phyloP scores from a whole-genome alignment of 2,888 invertebrate species.

The Pristionchus exspectatus region DNA sequence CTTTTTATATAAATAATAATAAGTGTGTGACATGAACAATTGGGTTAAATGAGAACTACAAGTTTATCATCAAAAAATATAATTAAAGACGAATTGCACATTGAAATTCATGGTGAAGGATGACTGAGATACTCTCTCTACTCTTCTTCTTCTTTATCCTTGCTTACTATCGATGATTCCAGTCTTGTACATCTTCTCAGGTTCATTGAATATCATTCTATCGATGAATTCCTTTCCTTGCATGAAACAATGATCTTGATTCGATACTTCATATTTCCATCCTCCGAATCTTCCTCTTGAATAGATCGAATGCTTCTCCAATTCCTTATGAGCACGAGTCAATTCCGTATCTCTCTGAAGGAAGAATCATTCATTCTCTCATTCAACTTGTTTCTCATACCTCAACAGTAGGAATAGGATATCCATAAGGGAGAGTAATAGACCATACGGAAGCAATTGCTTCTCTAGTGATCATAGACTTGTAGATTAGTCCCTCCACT shows the following conservation, averaged over 20 bases:
- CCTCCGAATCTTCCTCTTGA: constrained; percentile 78
- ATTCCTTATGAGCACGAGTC: constrained; percentile 73
- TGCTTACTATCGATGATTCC: constrained; percentile 61
- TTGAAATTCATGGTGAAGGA: not conserved
- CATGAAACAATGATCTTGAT: constrained; percentile 79
- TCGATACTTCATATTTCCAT: constrained; percentile 76
- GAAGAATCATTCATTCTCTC: not conserved
- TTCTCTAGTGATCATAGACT: constrained; percentile 75
- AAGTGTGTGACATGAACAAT: not conserved
- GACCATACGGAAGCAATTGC: constrained; percentile 75
- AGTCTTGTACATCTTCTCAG: constrained; percentile 78
- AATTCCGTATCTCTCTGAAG: constrained; percentile 75
- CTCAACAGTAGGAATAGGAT: constrained; percentile 77
- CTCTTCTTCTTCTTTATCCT: not conserved
- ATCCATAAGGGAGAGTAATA: constrained; percentile 75
- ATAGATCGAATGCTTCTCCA: constrained; percentile 75
- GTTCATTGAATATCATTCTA: constrained; percentile 73
- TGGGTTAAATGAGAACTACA: not conserved
- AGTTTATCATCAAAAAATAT: not conserved
- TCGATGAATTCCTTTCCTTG: constrained; percentile 76
- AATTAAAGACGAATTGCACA: constrained; percentile 18
- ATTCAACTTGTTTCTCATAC: constrained; percentile 56
- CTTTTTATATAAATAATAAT: not conserved
- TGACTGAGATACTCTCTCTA: not conserved
- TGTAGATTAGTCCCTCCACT: constrained; percentile 75